Conservation (phyloP, 2,888 invertebrate species). For the Pomacea canaliculata region DNA sequence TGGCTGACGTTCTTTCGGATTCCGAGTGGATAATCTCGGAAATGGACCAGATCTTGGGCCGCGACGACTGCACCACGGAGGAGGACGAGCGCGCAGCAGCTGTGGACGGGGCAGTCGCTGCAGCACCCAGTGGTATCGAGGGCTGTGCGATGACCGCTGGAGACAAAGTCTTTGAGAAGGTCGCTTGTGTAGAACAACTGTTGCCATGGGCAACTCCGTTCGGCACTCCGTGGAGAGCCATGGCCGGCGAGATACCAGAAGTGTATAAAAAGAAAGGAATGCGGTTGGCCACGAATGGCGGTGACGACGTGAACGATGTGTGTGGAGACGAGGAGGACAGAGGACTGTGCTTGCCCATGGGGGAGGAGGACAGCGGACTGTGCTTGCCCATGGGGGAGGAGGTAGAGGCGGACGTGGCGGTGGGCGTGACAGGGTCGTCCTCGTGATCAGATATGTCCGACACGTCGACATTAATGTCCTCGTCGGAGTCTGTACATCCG, state of each 20-base stretch:
- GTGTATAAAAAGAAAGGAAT: no score
- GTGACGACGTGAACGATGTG: neutral
- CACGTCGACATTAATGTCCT: conserved; percentile 25
- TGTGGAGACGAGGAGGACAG: neutral
- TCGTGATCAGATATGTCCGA: conserved; percentile 19
- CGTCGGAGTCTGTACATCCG: conserved; percentile 10
- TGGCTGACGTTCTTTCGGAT: neutral
- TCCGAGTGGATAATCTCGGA: conserved; percentile 30
- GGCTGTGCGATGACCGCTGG: neutral
- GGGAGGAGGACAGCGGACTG: conserved; percentile 5
- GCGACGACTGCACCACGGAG: neutral
- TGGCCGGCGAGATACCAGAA: no score
- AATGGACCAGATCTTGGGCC: conserved; percentile 35
- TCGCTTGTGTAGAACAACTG: no score
- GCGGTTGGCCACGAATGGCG: no score
- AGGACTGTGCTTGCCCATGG: conserved; percentile 1
- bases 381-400: conserved; percentile 1
- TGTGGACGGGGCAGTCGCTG: neutral
- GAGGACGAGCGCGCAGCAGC: neutral
- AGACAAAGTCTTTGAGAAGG: neutral
- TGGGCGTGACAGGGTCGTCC: conserved; percentile 5
- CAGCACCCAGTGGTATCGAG: neutral
- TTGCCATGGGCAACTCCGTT: no score
- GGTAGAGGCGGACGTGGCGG: neutral
- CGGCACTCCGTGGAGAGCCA: no score